Percentiles rank a stretch among this genome's conserved stretches.
Evolutionary conservation across 2,797 vertebrate species (phyloP).

Genomic region (Emydoidea blandingii): DNA sequence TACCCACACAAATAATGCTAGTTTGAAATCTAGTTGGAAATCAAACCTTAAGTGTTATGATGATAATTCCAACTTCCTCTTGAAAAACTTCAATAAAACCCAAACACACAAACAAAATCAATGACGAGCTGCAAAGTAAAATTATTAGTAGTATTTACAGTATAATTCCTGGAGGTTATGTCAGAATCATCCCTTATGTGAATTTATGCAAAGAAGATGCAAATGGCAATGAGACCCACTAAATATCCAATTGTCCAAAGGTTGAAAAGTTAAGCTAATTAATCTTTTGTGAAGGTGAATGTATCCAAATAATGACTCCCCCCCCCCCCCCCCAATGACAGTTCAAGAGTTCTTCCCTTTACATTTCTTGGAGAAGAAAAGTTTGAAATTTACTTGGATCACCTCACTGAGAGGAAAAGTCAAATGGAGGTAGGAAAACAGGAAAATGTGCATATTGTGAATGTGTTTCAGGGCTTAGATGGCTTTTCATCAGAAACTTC

Average conservation of each 20-base stretch:
- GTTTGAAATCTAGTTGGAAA: background rate
- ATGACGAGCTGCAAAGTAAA: background rate
- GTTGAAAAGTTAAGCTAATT: background rate
- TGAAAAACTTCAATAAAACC: background rate
- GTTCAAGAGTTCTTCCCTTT: too few species aligned
- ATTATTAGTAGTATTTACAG: background rate
- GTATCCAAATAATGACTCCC: background rate
- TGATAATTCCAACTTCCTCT: too few species aligned
- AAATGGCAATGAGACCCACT: background rate
- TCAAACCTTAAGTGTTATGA: background rate
- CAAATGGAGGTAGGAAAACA: background rate
- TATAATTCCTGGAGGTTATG: background rate
- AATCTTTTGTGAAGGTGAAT: constrained; percentile 16
- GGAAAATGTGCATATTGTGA: background rate
- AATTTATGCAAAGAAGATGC: background rate
- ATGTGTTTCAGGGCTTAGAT: background rate
- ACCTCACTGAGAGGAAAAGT: background rate
- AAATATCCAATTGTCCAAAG: background rate
- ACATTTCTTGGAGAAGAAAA: background rate
- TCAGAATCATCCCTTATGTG: background rate
- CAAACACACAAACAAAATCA: background rate
- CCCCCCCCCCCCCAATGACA: background rate
- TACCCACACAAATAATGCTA: background rate
- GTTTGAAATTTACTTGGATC: background rate
- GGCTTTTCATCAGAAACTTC: constrained; percentile 17